These are phyloP conservation scores for Pseudocheirus occidentalis DNA, from an alignment of 2,797 vertebrate genomes.

Conservation along the genomic window DNA sequence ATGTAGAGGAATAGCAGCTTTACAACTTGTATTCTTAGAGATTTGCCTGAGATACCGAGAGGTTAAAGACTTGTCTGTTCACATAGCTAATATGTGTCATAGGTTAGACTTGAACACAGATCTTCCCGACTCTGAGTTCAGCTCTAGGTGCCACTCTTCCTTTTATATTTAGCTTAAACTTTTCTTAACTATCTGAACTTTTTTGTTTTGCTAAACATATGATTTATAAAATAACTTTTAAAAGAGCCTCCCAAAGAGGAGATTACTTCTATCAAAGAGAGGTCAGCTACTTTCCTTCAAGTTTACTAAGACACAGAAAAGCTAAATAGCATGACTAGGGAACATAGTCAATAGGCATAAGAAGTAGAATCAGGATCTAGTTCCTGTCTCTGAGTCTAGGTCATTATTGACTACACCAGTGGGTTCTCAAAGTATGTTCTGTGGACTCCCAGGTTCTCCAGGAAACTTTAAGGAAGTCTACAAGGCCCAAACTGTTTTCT, in stretches of 20 bases:
- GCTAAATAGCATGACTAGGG: not conserved
- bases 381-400: not conserved
- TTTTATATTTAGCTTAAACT: not conserved
- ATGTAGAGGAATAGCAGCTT: not conserved
- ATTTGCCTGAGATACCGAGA: not conserved
- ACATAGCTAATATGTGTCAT: not conserved
- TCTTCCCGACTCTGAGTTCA: not conserved
- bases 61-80: not conserved
- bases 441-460: not conserved
- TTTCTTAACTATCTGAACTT: not conserved
- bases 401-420: not conserved
- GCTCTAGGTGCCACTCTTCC: not conserved
- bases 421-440: not conserved
- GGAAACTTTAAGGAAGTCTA: not conserved
- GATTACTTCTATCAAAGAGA: not conserved
- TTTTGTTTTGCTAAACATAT: not conserved
- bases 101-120: not conserved
- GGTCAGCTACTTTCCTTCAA: not conserved
- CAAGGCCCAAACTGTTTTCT: not conserved
- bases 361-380: not conserved
- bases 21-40: not conserved
- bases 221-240: not conserved
- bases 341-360: not conserved
- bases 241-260: not conserved
- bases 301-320: not conserved